Percentiles rank a stretch among this genome's conserved stretches.
These are phyloP conservation scores for Xiphophorus birchmanni DNA, from an alignment of 2,797 vertebrate species.

Conservation along the genomic window DNA sequence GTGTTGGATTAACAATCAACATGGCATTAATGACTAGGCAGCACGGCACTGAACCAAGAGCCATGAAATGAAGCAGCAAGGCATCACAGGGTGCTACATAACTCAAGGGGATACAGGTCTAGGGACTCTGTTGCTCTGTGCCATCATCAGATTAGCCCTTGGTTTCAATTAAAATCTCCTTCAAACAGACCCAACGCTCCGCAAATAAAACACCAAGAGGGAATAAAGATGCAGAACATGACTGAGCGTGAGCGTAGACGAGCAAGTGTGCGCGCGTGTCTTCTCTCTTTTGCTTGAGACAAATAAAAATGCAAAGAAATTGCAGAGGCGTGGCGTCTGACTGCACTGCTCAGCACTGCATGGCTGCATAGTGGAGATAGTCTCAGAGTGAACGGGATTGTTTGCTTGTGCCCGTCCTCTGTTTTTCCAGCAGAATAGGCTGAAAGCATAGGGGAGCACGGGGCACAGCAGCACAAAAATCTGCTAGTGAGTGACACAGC, in stretches of 20 bases:
- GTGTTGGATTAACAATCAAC: slow-evolving; percentile 74
- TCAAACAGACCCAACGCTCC: slow-evolving; percentile 62
- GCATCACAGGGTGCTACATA: slow-evolving; percentile 63
- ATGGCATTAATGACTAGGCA: slow-evolving; percentile 61
- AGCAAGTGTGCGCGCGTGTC: slow-evolving; percentile 17
- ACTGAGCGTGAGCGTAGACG: slow-evolving; percentile 45
- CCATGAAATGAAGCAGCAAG: slow-evolving; percentile 75
- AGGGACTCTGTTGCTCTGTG: slow-evolving; percentile 38
- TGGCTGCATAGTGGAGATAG: slow-evolving; percentile 57
- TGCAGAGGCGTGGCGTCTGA: slow-evolving; percentile 34
- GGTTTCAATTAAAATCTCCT: slow-evolving; percentile 76
- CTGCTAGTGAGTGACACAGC: slow-evolving; percentile 52
- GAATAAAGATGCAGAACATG: slow-evolving; percentile 62
- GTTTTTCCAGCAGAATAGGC: slow-evolving; percentile 57
- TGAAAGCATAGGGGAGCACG: slow-evolving; percentile 47
- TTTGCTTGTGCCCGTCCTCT: slow-evolving; percentile 52
- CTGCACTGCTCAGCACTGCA: slow-evolving; percentile 44
- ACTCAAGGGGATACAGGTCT: slow-evolving; percentile 54
- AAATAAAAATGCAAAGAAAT: slow-evolving; percentile 43
- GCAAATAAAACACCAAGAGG: slow-evolving; percentile 72
- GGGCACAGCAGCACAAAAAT: slow-evolving; percentile 37
- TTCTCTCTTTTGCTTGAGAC: slow-evolving; percentile 33
- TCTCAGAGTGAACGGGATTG: slow-evolving; percentile 24
- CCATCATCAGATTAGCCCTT: slow-evolving; percentile 74
- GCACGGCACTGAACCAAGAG: slow-evolving; percentile 57